Evolutionary conservation across 2,888 invertebrate genomes (phyloP).

Genomic region (Thera obeliscata): DNA sequence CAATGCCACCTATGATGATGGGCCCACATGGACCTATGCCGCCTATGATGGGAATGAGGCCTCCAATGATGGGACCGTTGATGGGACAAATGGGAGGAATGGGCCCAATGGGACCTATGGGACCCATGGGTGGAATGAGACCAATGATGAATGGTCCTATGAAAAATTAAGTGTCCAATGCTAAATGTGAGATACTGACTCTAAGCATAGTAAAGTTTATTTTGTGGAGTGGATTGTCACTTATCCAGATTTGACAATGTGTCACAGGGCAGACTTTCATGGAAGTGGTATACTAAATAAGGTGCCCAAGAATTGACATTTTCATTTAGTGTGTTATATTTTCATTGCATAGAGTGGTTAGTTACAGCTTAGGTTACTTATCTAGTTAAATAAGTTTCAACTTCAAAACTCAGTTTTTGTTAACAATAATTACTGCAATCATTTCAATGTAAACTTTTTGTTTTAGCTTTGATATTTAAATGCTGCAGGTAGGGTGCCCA

Average conservation of each 20-base stretch:
- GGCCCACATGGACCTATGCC: constrained; percentile 87
- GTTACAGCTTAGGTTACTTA: too few species aligned
- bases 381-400: too few species aligned
- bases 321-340: too few species aligned
- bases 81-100: constrained; percentile 86
- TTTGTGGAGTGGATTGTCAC: constrained; percentile 16
- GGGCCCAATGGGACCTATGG: constrained; percentile 84
- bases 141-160: constrained; percentile 88
- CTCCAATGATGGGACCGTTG: constrained; percentile 88
- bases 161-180: constrained; percentile 22
- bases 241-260: neutral
- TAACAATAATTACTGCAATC: too few species aligned
- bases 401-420: too few species aligned
- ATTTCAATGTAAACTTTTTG: too few species aligned
- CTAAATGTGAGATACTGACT: constrained; percentile 11
- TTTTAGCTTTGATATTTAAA: too few species aligned
- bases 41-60: constrained; percentile 89
- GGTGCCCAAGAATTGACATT: too few species aligned
- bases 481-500: too few species aligned
- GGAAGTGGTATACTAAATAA: too few species aligned
- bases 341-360: too few species aligned
- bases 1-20: constrained; percentile 93
- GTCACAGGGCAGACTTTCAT: neutral
- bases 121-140: constrained; percentile 71
- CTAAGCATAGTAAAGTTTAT: constrained; percentile 7